Base-by-base conservation (phyloP, 2,797 vertebrate genomes). In the Helostoma temminkii region DNA sequence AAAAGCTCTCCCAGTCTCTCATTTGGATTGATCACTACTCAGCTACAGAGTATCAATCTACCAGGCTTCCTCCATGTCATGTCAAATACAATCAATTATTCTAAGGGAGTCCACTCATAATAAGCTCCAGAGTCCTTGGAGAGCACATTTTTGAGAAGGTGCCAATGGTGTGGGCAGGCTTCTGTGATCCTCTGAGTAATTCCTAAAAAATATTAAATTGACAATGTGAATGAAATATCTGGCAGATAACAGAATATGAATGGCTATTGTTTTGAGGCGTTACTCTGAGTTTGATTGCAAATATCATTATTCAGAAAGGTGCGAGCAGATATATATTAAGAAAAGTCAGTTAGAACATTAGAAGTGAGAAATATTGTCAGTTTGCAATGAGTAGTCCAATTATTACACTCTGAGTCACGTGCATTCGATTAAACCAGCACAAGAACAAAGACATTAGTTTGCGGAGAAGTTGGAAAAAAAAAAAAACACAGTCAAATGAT, bases 1-100 rank as follows among this genome's bases (percentile, higher is more conserved):
- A 84, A 87, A 88, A 73, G 56, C 81, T 79, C 62, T 57, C 71
- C 52, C 43, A 25, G 64, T 66, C 77, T 79, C 87, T 91, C 79
- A 69, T 86, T 91, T 86, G 81, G 81, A 86, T 84, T 88, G 83
- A 89, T 91, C 85, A 82, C 39, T 58, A 75, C 68, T 71, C 60
- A 21, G 59, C 60, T 50, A 69, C 78, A 45, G 64, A 76, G 78
- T 78, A 83, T 83, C 75, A 83, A 61, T 89, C 74, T 25, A 25
- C 46, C 25, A 1, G 54, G 77, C 77, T 83, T 86, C 77, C 82
- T 82, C 75, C 58, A 75, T 52, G 80, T 87, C 87, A 71, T 79
- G 82, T 92, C 86, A 89, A 85, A 89, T 83, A 78, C 85, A 87
- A 89, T 91, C 83, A 89, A 82, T 85, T 87, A 85, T 83, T 85